Percentiles rank a stretch among this genome's conserved stretches.
phyloP scores from a whole-genome alignment of 2,888 invertebrate species.

The Xanthia togata region DNA sequence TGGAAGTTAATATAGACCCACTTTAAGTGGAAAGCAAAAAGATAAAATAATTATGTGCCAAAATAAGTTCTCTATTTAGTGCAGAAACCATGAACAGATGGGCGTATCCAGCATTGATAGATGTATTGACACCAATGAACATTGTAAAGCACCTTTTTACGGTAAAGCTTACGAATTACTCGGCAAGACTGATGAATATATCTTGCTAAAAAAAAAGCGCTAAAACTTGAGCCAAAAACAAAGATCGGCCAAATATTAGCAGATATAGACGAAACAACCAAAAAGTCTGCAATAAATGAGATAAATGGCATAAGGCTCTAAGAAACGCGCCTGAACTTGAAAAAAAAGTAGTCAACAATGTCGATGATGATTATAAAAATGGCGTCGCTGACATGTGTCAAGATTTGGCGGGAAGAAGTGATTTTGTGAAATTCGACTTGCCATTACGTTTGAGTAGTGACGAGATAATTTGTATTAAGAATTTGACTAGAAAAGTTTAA shows the following conservation, averaged over 20 bases:
- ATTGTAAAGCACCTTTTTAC: too few species aligned
- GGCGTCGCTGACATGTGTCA: slow-evolving; percentile 79
- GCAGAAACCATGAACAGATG: not conserved
- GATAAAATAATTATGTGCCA: slow-evolving; percentile 5
- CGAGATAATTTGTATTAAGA: slow-evolving; percentile 79
- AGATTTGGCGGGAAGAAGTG: slow-evolving; percentile 77
- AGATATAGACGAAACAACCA: slow-evolving; percentile 64
- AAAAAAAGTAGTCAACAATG: too few species aligned
- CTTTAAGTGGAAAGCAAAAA: not conserved
- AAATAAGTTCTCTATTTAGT: slow-evolving; percentile 46
- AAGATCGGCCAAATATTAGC: too few species aligned
- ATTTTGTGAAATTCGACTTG: slow-evolving; percentile 80
- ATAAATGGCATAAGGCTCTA: slow-evolving; percentile 83
- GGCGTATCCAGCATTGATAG: too few species aligned
- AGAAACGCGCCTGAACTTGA: too few species aligned
- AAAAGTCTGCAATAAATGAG: slow-evolving; percentile 71
- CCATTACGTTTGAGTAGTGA: slow-evolving; percentile 58
- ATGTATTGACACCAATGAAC: too few species aligned
- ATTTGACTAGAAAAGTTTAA: slow-evolving; percentile 74
- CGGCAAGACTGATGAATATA: too few species aligned
- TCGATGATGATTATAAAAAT: slow-evolving; percentile 25
- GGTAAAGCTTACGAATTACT: too few species aligned
- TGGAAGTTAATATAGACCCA: not conserved
- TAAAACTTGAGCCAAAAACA: too few species aligned
- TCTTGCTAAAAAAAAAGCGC: too few species aligned